Conservation (phyloP, 2,113 vertebrate genomes). For the Cisticola juncidis region DNA sequence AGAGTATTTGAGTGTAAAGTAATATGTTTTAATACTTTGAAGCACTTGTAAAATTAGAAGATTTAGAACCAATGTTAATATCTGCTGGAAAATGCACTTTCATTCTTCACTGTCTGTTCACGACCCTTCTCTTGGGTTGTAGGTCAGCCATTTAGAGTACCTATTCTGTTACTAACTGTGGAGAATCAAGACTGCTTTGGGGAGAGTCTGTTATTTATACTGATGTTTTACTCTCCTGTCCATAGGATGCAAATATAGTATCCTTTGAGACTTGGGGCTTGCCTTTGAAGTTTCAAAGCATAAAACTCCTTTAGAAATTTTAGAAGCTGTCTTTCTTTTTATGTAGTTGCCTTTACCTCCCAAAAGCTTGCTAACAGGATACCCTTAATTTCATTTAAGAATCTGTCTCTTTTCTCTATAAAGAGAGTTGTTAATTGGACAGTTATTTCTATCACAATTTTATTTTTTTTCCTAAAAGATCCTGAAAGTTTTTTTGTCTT, state of each 20-base stretch:
- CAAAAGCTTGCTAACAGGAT: neutral
- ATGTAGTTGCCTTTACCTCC: neutral
- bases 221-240: neutral
- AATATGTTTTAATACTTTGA: neutral
- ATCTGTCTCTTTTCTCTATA: neutral
- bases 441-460: neutral
- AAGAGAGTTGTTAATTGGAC: neutral
- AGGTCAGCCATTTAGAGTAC: neutral
- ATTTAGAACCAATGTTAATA: neutral
- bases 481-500: neutral
- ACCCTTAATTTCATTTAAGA: neutral
- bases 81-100: neutral
- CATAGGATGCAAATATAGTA: neutral
- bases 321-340: neutral
- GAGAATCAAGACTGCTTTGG: neutral
- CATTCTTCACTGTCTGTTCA: neutral
- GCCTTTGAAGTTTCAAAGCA: conserved; percentile 3
- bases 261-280: neutral
- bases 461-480: neutral
- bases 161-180: neutral
- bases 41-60: neutral
- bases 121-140: neutral
- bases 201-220: neutral
- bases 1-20: neutral
- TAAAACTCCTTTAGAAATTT: neutral